Evolutionary conservation across 2,888 invertebrate genomes (phyloP), one percentile per base, ranked within the genome.

Genomic region (Cephus sareptanus): DNA sequence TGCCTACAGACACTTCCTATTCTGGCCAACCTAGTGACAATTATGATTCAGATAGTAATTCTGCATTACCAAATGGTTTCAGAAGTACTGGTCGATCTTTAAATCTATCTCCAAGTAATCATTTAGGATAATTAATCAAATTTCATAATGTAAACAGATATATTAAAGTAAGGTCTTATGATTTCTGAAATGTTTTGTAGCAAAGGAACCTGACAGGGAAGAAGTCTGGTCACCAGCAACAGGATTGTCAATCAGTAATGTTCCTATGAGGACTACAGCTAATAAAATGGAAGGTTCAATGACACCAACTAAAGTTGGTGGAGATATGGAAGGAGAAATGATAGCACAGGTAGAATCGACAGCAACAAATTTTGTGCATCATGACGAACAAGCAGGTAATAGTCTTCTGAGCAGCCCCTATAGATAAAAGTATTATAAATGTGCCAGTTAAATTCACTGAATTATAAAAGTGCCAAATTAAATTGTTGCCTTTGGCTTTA

Each of bases 61-160:
- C 84, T 73, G 84, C 82, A 56, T 84, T 83, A 80, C 83, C 85
- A 23, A 85, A 85, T 31, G 82, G 84, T 73, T 85, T 84, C 76
- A 83, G 85, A 79, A 86, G 85, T 77, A 86, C 85, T 71, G 86
- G 87, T 73, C 82, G 88, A 79, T 84, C 87, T 35, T 80, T 86
- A 79, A 83, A 84, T 74, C 80, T 80, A 35, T 82, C 84, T 75
- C 80, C 87, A 40, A 85, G 87, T 88, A 81, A 84, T 82, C 81
- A 76, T 15, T 23, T 23, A 56, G 56, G 2, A 56, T 56, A 23
- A 56, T 56, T 23, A 56, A 56, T 56, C 6, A 15, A 56, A 56
- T 56, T 23, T 56, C 34, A 31, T 75, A 30, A 37, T 34, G 73
- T 70, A 37, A 74, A 79, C 40, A 76, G 74, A 73, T 77, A 68